Conservation (phyloP, 2,888 invertebrate species). For the Coleophora flavipennella region DNA sequence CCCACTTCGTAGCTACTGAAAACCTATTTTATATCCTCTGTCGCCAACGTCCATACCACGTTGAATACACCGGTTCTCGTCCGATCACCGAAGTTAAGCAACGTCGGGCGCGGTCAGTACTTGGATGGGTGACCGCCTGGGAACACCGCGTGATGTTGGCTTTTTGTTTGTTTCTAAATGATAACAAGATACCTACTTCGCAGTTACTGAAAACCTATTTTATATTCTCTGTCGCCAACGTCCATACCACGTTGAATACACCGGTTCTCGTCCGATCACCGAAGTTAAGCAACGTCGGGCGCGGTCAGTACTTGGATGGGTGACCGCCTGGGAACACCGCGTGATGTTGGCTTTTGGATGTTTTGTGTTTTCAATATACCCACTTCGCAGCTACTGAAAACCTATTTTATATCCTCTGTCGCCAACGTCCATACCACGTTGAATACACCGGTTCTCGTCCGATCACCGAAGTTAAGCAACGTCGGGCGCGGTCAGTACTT, state of each 20-base stretch:
- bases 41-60: slow-evolving; percentile 8
- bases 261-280: slow-evolving; percentile 47
- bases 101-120: slow-evolving; percentile 43
- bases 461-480: slow-evolving; percentile 61
- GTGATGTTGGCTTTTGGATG: slow-evolving; percentile 25
- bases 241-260: slow-evolving; percentile 29
- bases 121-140: slow-evolving; percentile 44
- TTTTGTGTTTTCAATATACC: no score
- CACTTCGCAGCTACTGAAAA: no score
- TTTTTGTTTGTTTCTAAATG: slow-evolving; percentile 26
- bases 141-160: slow-evolving; percentile 43
- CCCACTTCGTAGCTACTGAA: no score
- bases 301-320: slow-evolving; percentile 47
- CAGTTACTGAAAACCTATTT: no score
- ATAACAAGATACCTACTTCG: no score
- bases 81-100: slow-evolving; percentile 46
- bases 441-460: slow-evolving; percentile 54
- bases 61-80: slow-evolving; percentile 46
- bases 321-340: slow-evolving; percentile 41
- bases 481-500: slow-evolving; percentile 47
- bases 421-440: slow-evolving; percentile 39
- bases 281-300: slow-evolving; percentile 44
- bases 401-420: neutral
- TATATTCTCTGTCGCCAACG: neutral
- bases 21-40: no score